phyloP scores from a whole-genome alignment of 1,140 invertebrate species.

The Bombyx mandarina region DNA sequence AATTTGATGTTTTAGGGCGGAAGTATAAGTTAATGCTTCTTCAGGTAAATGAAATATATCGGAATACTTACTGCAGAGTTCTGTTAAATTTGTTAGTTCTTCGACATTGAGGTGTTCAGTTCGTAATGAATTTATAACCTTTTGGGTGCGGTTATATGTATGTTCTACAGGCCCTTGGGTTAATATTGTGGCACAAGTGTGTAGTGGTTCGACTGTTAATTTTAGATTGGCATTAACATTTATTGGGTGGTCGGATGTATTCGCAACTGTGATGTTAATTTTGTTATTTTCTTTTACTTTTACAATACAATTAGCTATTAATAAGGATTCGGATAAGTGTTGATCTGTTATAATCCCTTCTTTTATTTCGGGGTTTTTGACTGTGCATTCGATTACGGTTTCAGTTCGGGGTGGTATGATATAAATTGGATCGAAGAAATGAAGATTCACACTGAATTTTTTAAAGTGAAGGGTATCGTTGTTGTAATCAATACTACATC shows the following conservation, averaged over 20 bases:
- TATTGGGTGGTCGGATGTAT: slow-evolving; percentile 12
- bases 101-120: slow-evolving; percentile 20
- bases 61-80: slow-evolving; percentile 15
- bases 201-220: too few relatives aligned
- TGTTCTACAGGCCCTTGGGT: too few relatives aligned
- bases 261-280: slow-evolving; percentile 13
- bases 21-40: neutral
- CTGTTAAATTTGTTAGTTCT: slow-evolving; percentile 12
- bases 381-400: slow-evolving; percentile 17
- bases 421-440: slow-evolving; percentile 12
- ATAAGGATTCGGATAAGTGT: slow-evolving; percentile 8
- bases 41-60: slow-evolving; percentile 22
- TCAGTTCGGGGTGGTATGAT: slow-evolving; percentile 17
- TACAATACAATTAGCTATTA: slow-evolving; percentile 21
- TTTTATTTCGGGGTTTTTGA: slow-evolving; percentile 9
- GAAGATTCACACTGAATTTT: slow-evolving; percentile 6
- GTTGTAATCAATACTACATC: slow-evolving; percentile 11
- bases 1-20: neutral
- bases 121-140: slow-evolving; percentile 14
- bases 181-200: too few relatives aligned
- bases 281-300: slow-evolving; percentile 16
- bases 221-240: slow-evolving; percentile 8
- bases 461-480: slow-evolving; percentile 5
- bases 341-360: slow-evolving; percentile 18
- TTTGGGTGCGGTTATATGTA: slow-evolving; percentile 8